Conservation (phyloP, 2,113 vertebrate genomes). For the Elachura formosa region DNA sequence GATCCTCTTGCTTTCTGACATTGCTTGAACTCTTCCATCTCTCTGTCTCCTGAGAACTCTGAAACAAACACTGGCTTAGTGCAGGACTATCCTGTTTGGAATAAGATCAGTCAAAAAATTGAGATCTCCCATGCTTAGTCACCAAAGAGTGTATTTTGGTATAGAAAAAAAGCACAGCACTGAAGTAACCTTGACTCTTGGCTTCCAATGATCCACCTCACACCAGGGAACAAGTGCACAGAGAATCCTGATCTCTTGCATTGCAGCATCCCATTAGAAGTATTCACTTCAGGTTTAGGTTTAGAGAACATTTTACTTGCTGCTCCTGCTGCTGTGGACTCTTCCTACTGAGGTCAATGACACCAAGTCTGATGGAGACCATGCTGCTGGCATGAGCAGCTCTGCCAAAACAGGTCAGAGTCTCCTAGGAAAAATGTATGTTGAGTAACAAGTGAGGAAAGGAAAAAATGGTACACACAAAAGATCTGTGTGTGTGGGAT, state of each 20-base stretch:
- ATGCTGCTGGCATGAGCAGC: neutral
- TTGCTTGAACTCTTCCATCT: neutral
- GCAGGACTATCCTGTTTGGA: neutral
- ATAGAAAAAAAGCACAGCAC: neutral
- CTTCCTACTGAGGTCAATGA: neutral
- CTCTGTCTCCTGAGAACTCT: neutral
- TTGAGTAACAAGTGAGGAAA: neutral
- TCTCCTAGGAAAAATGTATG: neutral
- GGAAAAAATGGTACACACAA: neutral
- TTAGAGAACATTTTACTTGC: neutral
- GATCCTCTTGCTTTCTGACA: neutral
- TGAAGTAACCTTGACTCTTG: neutral
- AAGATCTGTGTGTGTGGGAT: neutral
- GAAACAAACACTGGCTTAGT: neutral
- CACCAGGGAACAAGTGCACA: neutral
- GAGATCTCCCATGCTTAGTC: neutral
- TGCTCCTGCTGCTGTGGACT: neutral
- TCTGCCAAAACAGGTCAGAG: neutral
- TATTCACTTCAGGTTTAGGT: neutral
- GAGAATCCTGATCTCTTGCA: neutral
- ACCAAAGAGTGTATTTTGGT: neutral
- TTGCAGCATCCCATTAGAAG: neutral
- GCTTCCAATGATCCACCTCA: neutral
- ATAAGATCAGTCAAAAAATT: neutral
- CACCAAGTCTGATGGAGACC: accelerated